Evolutionary conservation across 2,888 invertebrate genomes (phyloP), one percentile per base, ranked within the genome.

Genomic region (Dyspetes luteomarginatus): DNA sequence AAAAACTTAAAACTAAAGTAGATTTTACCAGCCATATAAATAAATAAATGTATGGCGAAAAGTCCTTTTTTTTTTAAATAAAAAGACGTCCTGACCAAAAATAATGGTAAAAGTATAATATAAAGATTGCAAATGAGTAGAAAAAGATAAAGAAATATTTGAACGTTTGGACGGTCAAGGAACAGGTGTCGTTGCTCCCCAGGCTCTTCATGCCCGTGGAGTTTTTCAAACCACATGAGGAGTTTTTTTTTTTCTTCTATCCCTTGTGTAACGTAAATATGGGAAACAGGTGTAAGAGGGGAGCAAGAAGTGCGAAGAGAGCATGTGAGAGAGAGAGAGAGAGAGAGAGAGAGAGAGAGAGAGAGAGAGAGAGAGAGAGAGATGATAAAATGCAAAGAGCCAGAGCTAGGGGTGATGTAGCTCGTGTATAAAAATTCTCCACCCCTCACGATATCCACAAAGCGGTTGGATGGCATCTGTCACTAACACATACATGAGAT

Each of bases 241-340:
- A 69, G 74, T 82, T 78, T 58, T 74, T 67, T 69, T 43, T 19
- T 71, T 65, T 65, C 56, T 30, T 58, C 64, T 73, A 68, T 64
- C 69, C 56, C 64, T 60, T 45, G 75, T 72, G 62, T 74, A 67
- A 69, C 78, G 64, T 56, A 73, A 68, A 81, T 77, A 19, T 26
- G 77, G 85, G 77, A 85, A 83, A 85, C 85, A 84, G 84, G 85
- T 85, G 85, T 82, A 74, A 69, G 58, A 55, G 64, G 76, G 69
- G 15, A 64, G 24, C 28, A n/a, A n/a, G n/a, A n/a, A n/a, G n/a
- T n/a, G n/a, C n/a, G n/a, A 15, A 28, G 43, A 36, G 3, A 36
- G 3, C 36, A n/a, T n/a, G n/a, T n/a, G n/a, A n/a, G n/a, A n/a
- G n/a, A n/a, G n/a, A n/a, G n/a, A n/a, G n/a, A n/a, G 36, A 36